Base-by-base conservation (phyloP, 2,113 vertebrate species). In the Brienomyrus brachyistius region DNA sequence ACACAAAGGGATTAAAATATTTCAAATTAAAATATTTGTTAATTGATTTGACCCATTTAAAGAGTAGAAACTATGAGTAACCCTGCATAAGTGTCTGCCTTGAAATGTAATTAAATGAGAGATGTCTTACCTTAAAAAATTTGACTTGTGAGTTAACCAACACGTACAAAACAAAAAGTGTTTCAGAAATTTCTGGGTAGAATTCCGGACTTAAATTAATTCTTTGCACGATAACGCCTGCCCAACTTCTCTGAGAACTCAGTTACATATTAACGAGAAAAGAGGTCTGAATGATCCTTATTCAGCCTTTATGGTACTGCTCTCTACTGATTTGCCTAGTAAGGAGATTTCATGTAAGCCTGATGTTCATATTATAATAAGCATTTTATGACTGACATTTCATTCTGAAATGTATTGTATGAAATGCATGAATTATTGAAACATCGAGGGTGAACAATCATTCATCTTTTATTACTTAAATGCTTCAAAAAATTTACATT, bases 231-330 rank as follows among this genome's bases (percentile, higher is more conserved):
- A 43, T 83, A 51, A 40, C 88, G 52, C 51, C 70, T 74, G 70
- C n/a, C 56, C 45, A 82, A 80, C 47, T 27, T 19, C 35, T 77
- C 47, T 77, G 27, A 54, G 54, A 84, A 74, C 88, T 89, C 50
- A 70, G 88, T 89, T 89, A 89, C 77, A 35, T 50, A 89, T 89
- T 89, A 89, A 89, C 66, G 0, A 51, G 31, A 35, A 40, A 35
- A n/a, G 50, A 35, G 50, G 48, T 56, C 48, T 56, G 87, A 17
- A 43, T 85, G 82, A 45, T 50, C 45, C 45, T 85, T n/a, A 23
- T 50, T 85, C 82, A n/a, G 5, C 8, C 9, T 47, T 85, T 15
- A 85, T 85, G 2, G 35, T 35, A 19, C 74, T 80, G 35, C 35
- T 40, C 74, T 80, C 35, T 80, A 17, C 74, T 19, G 74, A 80